Percentiles rank a stretch among this genome's conserved stretches.
These are phyloP conservation scores for Hemistola chrysoprasaria DNA, from an alignment of 2,888 invertebrate species.

Conservation along the genomic window DNA sequence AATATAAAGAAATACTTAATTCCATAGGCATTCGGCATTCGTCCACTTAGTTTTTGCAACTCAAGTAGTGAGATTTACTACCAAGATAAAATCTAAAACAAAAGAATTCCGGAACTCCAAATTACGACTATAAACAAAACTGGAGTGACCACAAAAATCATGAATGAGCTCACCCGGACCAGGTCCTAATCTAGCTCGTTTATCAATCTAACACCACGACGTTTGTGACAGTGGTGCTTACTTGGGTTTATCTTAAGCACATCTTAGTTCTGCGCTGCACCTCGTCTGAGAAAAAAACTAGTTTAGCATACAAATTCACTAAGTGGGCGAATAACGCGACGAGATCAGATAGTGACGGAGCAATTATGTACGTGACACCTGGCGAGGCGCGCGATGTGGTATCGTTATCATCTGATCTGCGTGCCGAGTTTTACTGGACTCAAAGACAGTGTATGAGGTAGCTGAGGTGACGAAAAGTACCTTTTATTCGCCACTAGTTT, in stretches of 20 bases:
- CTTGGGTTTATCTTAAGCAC: conserved; percentile 48
- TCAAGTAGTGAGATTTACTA: too few species aligned
- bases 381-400: conserved; percentile 39
- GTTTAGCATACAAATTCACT: conserved; percentile 67
- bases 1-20: too few species aligned
- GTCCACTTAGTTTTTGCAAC: too few species aligned
- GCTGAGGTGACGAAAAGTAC: background rate
- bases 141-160: conserved; percentile 38
- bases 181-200: conserved; percentile 50
- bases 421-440: conserved; percentile 23
- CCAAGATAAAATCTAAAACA: too few species aligned
- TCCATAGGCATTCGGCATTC: too few species aligned
- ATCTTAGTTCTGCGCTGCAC: conserved; percentile 41
- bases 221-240: conserved; percentile 45
- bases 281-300: conserved; percentile 46
- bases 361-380: conserved; percentile 81
- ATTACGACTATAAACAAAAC: conserved; percentile 21
- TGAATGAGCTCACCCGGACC: conserved; percentile 56
- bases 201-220: conserved; percentile 57
- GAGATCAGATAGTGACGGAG: conserved; percentile 58
- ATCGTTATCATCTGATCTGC: conserved; percentile 50
- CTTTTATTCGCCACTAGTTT: too few species aligned
- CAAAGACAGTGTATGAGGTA: background rate
- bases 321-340: conserved; percentile 60
- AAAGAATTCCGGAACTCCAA: conserved; percentile 12